A percentile compares a stretch with the other conserved stretches of the same genome.
Evolutionary conservation across 1,140 invertebrate species (phyloP).

Genomic region (Meloidogyne chitwoodi): DNA sequence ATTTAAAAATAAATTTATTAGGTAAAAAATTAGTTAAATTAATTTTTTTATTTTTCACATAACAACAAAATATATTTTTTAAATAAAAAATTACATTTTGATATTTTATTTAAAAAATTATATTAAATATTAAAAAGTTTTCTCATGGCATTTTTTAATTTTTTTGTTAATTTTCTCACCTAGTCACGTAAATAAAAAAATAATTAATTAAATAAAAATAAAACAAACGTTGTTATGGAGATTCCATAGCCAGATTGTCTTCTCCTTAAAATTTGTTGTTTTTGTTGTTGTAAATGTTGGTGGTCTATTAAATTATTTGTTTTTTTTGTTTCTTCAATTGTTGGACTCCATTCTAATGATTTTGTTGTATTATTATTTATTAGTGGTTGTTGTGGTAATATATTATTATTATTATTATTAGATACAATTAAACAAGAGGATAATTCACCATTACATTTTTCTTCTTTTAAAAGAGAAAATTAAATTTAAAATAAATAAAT

Average conservation of each 20-base stretch:
- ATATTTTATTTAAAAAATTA: not conserved
- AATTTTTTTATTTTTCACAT: no score
- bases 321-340: not conserved
- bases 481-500: no score
- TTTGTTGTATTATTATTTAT: slow-evolving; percentile 9
- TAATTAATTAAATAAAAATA: slow-evolving; percentile 11
- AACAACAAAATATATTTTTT: no score
- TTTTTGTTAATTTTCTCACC: not conserved
- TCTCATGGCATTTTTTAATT: not conserved
- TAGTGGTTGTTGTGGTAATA: no score
- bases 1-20: no score
- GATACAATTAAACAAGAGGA: not conserved
- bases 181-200: not conserved
- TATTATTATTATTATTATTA: not conserved
- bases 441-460: not conserved
- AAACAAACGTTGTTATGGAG: slow-evolving; percentile 51
- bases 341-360: slow-evolving; percentile 9
- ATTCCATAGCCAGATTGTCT: slow-evolving; percentile 58
- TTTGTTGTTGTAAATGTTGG: not conserved
- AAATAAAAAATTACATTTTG: no score
- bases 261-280: slow-evolving; percentile 33
- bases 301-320: slow-evolving; percentile 27
- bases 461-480: not conserved
- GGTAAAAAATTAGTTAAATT: no score
- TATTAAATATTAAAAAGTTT: not conserved